A percentile compares a stretch with the other conserved stretches of the same genome.
These are phyloP conservation scores for Falco punctatus DNA, from an alignment of 2,113 vertebrate species.

Conservation along the genomic window DNA sequence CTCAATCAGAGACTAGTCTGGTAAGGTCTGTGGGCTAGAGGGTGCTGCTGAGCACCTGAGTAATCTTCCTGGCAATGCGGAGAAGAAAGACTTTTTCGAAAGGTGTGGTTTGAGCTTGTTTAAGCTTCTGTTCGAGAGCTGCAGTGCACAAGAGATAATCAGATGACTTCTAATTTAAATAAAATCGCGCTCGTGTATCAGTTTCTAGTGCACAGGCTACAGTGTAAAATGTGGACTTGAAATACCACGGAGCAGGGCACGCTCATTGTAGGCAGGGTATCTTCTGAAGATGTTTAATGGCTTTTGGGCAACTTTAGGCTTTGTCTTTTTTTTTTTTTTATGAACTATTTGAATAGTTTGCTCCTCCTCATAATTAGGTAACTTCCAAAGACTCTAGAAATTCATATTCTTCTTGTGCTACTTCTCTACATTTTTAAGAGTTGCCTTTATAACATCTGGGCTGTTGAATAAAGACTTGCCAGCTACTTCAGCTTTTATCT, in stretches of 20 bases:
- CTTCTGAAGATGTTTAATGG: background rate
- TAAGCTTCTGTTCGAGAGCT: background rate
- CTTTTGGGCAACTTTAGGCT: background rate
- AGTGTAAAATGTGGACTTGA: background rate
- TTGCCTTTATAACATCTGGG: background rate
- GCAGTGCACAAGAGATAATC: background rate
- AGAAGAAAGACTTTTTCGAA: background rate
- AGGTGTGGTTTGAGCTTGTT: conserved; percentile 27
- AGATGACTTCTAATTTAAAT: background rate
- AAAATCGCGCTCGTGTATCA: background rate
- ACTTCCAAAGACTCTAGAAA: background rate
- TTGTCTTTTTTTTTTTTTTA: background rate
- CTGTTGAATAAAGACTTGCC: background rate
- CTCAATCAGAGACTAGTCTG: background rate
- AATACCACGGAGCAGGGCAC: background rate
- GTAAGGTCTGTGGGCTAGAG: conserved; percentile 44
- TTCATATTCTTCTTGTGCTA: background rate
- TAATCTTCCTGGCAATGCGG: background rate
- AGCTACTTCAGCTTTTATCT: background rate
- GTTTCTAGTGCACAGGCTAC: background rate
- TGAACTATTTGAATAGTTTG: background rate
- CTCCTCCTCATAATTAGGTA: background rate
- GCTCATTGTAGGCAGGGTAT: background rate
- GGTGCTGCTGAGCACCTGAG: conserved; percentile 45
- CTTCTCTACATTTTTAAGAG: background rate